Evolutionary conservation across 2,113 vertebrate genomes (phyloP).

Genomic region (Electrona antarctica): DNA sequence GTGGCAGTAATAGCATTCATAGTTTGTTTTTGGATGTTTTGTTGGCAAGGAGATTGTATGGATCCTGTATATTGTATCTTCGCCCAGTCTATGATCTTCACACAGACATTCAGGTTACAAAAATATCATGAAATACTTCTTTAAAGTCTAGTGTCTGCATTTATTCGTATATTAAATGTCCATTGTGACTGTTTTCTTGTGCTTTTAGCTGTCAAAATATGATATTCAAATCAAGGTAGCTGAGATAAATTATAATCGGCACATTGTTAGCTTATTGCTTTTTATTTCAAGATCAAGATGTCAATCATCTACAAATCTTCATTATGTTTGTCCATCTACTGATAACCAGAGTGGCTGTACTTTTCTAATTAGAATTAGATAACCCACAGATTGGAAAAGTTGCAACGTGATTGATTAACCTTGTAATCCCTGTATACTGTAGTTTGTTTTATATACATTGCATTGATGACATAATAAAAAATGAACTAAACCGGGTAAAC

Average conservation of each 20-base stretch:
- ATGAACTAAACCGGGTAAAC: neutral
- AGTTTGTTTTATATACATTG: neutral
- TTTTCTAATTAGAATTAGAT: constrained; percentile 3
- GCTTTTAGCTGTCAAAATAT: neutral
- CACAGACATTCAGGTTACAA: too few relatives aligned
- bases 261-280: too few relatives aligned
- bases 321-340: too few relatives aligned
- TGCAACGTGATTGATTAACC: constrained; percentile 14
- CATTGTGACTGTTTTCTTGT: constrained; percentile 12
- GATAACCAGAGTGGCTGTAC: too few relatives aligned
- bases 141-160: neutral
- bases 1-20: constrained; percentile 64
- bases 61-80: neutral
- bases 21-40: neutral
- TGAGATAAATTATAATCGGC: too few relatives aligned
- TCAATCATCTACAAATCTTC: too few relatives aligned
- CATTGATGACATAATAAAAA: constrained; percentile 18
- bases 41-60: neutral
- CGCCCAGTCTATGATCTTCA: too few relatives aligned
- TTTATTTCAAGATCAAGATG: too few relatives aligned
- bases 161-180: neutral
- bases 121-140: too few relatives aligned
- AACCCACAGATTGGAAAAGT: constrained; percentile 24
- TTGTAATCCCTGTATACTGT: constrained; percentile 8
- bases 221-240: too few relatives aligned